A percentile compares a stretch with the other conserved stretches of the same genome.
phyloP scores from a whole-genome alignment of 2,113 vertebrate genomes.

The Ictidomys tridecemlineatus region DNA sequence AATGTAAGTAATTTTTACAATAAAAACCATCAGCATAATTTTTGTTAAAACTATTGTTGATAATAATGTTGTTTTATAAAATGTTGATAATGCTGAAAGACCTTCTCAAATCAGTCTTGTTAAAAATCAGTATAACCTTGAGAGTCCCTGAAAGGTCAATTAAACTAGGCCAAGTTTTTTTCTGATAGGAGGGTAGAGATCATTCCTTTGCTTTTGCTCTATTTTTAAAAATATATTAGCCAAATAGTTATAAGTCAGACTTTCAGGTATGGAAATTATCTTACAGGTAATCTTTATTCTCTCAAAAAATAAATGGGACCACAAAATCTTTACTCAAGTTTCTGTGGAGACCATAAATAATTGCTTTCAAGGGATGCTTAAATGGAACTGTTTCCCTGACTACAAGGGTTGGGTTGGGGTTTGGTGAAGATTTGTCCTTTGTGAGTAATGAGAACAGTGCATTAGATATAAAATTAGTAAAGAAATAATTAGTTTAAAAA shows the following conservation, averaged over 20 bases:
- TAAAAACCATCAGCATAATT: background rate
- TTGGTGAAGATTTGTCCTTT: slow-evolving; percentile 62
- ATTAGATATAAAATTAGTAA: slow-evolving; percentile 74
- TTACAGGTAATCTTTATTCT: slow-evolving; percentile 15
- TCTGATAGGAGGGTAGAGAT: background rate
- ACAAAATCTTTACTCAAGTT: slow-evolving; percentile 21
- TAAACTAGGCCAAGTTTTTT: slow-evolving; percentile 29
- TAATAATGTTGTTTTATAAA: background rate
- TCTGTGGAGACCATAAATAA: slow-evolving; percentile 56
- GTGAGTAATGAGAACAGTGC: slow-evolving; percentile 41
- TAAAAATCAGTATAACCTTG: background rate
- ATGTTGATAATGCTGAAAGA: background rate
- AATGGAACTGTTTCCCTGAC: slow-evolving; percentile 57
- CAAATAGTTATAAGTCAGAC: background rate
- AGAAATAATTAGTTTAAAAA: slow-evolving; percentile 75
- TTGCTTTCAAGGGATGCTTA: slow-evolving; percentile 48
- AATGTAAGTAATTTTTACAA: background rate
- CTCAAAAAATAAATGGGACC: background rate
- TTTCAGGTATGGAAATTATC: slow-evolving; percentile 1
- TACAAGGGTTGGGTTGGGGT: background rate
- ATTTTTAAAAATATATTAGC: background rate
- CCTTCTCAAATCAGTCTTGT: background rate
- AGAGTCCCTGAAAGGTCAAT: background rate
- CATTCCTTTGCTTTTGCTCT: slow-evolving; percentile 3
- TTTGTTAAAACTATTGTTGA: background rate